Conservation (phyloP, 2,797 vertebrate species). For the Ispidina picta region DNA sequence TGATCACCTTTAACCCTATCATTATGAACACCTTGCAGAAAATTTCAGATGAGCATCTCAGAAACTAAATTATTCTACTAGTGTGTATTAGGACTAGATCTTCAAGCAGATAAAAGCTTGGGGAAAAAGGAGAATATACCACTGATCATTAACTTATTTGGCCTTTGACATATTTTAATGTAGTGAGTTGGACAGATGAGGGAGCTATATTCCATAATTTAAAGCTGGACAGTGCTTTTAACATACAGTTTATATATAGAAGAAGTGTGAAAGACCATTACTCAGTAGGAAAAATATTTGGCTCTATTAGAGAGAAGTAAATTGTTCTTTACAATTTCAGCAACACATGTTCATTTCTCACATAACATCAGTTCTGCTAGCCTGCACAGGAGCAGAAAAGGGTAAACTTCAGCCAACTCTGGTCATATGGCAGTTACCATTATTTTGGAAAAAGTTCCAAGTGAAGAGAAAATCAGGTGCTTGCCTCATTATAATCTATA, state of each 20-base stretch:
- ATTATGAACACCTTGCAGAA: not conserved
- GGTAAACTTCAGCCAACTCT: not conserved
- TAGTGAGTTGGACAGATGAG: slow-evolving; percentile 42
- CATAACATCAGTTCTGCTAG: not conserved
- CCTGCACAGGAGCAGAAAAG: not conserved
- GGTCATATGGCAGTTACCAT: not conserved
- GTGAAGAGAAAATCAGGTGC: not conserved
- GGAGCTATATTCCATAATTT: slow-evolving; percentile 52
- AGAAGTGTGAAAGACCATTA: not conserved
- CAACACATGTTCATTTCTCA: not conserved
- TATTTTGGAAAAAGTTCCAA: not conserved
- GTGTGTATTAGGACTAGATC: not conserved
- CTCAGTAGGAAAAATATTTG: not conserved
- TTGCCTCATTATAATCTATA: not conserved
- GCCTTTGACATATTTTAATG: slow-evolving; percentile 33
- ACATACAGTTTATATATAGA: slow-evolving; percentile 1
- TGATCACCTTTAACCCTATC: not conserved
- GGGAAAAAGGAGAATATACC: not conserved
- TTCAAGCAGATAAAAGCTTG: not conserved
- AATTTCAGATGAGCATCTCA: not conserved
- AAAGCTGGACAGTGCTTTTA: not conserved
- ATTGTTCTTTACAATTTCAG: not conserved
- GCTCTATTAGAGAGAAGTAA: not conserved
- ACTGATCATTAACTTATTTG: not conserved
- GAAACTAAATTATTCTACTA: not conserved